Evolutionary conservation across 2,888 invertebrate species (phyloP), one percentile per base, ranked within the genome.

Genomic region (Sphaeridia pumilis): DNA sequence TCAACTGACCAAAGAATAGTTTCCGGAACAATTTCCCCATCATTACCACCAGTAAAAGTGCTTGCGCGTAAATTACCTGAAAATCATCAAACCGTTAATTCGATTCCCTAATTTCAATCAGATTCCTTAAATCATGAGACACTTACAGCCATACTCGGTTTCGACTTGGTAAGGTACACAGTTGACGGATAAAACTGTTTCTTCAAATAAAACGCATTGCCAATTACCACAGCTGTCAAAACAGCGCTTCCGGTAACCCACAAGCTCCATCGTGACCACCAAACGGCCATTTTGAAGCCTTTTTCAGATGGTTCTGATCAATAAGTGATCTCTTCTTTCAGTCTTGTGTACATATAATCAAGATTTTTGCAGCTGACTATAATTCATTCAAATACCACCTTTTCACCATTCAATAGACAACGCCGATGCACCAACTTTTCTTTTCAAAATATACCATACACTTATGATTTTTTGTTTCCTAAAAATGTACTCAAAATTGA

Each of bases 181-280:
- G 98, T 93, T 56, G 97, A 88, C 56, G 98, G 98, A 75, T 97
- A 99, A 76, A 99, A 99, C 74, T 99, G 97, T 74, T 94, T 92
- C 76, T 98, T 97, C 73, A 97, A 92, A 72, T 88, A 87, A 74
- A 89, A 97, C 63, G 98, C 98, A 84, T 98, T 95, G 71, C 87
- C 87, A 70, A 98, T 80, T 65, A 95, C 94, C 68, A 83, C 78
- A 67, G 85, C 82, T 65, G 94, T 90, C 67, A 94, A 77, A 62
- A 80, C 80, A 67, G 93, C 77, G 75, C 87, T 89, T 67, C 84
- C 78, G 3, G 58, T 56, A 27, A 62, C 58, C 64, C 64, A 64
- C n/a, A 64, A 54, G 51, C 59, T 61, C 61, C 61, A 64, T 22
- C 64, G 52, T 1, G 64, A 60, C 64, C 64, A 64, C 64, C 64